phyloP scores from a whole-genome alignment of 2,113 vertebrate species.

The Nansenia antarctica region DNA sequence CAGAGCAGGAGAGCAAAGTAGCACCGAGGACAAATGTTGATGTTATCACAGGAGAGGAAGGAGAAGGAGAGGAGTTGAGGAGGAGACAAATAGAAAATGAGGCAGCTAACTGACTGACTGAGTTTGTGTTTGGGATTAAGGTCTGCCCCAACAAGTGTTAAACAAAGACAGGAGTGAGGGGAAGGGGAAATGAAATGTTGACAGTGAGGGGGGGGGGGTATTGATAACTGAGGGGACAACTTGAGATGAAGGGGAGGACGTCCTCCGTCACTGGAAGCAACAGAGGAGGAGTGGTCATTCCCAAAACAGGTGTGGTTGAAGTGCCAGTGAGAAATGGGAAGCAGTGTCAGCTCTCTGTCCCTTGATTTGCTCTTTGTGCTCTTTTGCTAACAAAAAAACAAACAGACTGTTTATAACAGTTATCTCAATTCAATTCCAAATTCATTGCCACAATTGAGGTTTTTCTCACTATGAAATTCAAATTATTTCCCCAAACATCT shows the following conservation, averaged over 20 bases:
- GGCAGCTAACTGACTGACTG: constrained; percentile 47
- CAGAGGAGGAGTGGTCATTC: constrained; percentile 39
- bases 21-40: constrained; percentile 51
- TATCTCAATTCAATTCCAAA: constrained; percentile 35
- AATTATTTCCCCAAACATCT: constrained; percentile 15
- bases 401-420: background rate
- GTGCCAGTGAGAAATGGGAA: constrained; percentile 52
- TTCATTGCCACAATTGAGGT: constrained; percentile 34
- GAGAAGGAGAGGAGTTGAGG: constrained; percentile 41
- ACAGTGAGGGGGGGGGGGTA: constrained; percentile 47
- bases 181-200: constrained; percentile 81
- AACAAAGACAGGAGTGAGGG: constrained; percentile 72
- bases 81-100: constrained; percentile 53
- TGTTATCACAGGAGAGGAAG: constrained; percentile 59
- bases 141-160: constrained; percentile 54
- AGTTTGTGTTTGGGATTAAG: constrained; percentile 82
- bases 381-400: constrained; percentile 22
- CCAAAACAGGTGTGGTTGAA: constrained; percentile 55
- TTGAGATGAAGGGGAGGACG: constrained; percentile 49
- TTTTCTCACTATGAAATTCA: constrained; percentile 36
- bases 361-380: constrained; percentile 46
- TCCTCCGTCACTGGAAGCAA: constrained; percentile 48
- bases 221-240: constrained; percentile 59
- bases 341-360: constrained; percentile 9
- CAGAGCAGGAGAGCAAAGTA: constrained; percentile 19